phyloP scores from a whole-genome alignment of 1,140 invertebrate species.

The Brachionus rotundiformis region DNA sequence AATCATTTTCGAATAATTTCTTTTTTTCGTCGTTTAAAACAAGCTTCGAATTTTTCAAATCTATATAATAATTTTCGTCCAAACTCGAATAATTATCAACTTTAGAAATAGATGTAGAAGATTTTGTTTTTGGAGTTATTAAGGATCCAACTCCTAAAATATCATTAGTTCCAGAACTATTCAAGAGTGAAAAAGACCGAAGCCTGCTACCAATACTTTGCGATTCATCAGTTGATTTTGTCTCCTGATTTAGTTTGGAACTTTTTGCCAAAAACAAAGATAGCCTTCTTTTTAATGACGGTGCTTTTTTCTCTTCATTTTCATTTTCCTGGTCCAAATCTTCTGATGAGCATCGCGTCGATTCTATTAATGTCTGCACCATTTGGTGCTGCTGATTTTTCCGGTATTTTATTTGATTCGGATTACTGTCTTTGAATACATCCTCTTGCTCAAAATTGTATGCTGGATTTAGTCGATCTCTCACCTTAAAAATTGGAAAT shows the following conservation, averaged over 20 bases:
- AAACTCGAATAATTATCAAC: constrained; percentile 11
- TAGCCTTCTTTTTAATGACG: background rate
- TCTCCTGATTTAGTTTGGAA: background rate
- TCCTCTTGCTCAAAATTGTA: constrained; percentile 36
- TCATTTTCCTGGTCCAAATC: background rate
- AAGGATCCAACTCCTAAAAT: background rate
- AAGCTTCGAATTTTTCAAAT: constrained; percentile 31
- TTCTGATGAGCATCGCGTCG: background rate
- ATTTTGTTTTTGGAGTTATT: constrained; percentile 22
- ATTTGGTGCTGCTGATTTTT: constrained; percentile 44
- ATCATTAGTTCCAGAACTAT: background rate
- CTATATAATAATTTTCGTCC: constrained; percentile 10
- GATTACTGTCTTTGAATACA: background rate
- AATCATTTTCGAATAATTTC: background rate
- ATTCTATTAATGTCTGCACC: background rate
- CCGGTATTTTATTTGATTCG: background rate
- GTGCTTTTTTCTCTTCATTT: background rate
- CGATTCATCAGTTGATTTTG: background rate
- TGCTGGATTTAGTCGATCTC: constrained; percentile 31
- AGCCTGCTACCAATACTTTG: background rate
- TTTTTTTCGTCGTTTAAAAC: constrained; percentile 35
- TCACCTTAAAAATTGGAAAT: too few species aligned
- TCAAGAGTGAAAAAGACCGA: constrained; percentile 1
- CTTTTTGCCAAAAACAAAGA: constrained; percentile 23
- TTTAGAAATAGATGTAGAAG: background rate